These are phyloP conservation scores for Chionomys nivalis DNA, from an alignment of 2,113 vertebrate genomes.

Conservation along the genomic window DNA sequence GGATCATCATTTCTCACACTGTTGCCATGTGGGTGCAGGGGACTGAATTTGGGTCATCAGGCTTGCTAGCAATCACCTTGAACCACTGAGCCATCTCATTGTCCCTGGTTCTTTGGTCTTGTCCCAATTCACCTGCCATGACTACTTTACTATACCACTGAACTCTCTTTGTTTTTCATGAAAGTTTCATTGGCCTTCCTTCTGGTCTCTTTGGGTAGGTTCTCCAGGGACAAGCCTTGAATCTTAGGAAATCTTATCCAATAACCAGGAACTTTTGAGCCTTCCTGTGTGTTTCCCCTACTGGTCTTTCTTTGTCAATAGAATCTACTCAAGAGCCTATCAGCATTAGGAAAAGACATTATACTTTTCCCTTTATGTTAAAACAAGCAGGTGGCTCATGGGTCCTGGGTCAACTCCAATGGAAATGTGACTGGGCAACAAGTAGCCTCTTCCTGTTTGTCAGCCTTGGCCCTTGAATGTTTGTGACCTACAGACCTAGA, in stretches of 20 bases:
- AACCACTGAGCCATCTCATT: neutral
- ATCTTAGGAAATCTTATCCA: neutral
- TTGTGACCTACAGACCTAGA: neutral
- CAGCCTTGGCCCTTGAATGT: neutral
- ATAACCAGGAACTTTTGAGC: neutral
- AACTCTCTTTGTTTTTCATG: neutral
- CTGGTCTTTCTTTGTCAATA: neutral
- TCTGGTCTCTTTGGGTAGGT: neutral
- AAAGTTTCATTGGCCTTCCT: neutral
- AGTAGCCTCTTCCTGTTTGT: neutral
- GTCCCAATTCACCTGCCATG: neutral
- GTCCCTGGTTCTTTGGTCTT: neutral
- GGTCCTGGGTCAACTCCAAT: neutral
- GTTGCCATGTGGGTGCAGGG: neutral
- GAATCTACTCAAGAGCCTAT: neutral
- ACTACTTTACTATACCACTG: neutral
- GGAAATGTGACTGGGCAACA: neutral
- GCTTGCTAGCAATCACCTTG: neutral
- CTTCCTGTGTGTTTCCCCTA: neutral
- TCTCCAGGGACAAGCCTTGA: neutral
- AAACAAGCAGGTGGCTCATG: neutral
- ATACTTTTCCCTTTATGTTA: neutral
- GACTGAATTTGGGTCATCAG: neutral
- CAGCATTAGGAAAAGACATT: neutral
- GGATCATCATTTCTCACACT: neutral